Evolutionary conservation across 2,888 invertebrate species (phyloP).

Genomic region (Campoplex capitator): DNA sequence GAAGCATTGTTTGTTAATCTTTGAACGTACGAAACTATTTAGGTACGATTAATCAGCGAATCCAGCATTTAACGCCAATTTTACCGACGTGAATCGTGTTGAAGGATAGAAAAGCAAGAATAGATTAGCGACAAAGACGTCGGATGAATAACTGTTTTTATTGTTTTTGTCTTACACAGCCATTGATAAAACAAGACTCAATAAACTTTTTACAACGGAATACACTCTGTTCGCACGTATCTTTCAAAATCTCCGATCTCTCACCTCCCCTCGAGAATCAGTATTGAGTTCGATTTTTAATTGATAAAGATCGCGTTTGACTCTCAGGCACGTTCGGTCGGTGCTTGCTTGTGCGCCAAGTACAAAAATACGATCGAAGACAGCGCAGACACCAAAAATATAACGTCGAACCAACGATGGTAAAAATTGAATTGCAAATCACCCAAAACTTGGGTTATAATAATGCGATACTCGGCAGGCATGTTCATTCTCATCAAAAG

Average conservation of each 20-base stretch:
- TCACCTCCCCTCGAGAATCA: neutral
- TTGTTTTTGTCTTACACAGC: constrained; percentile 56
- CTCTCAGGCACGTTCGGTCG: constrained; percentile 82
- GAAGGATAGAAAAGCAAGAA: constrained; percentile 5
- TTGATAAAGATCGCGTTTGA: too few relatives aligned
- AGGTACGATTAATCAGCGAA: neutral
- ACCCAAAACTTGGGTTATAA: constrained; percentile 96
- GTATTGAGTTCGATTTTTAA: constrained; percentile 2
- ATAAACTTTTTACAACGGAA: constrained; percentile 61
- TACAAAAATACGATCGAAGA: constrained; percentile 98
- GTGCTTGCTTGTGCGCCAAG: constrained; percentile 96
- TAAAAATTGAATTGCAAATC: constrained; percentile 99
- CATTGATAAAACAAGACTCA: constrained; percentile 49
- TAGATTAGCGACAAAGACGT: constrained; percentile 27
- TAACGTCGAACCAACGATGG: constrained; percentile 99
- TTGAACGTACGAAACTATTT: constrained; percentile 19
- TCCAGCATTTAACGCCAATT: constrained; percentile 25
- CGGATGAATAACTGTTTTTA: constrained; percentile 34
- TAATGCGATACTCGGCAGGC: constrained; percentile 98
- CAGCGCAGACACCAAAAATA: constrained; percentile 98
- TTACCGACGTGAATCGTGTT: neutral
- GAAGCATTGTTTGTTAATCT: constrained; percentile 43
- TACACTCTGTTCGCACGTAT: constrained; percentile 8
- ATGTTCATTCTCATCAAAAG: constrained; percentile 99
- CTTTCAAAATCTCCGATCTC: neutral